phyloP scores from a whole-genome alignment of 2,113 vertebrate species.

The Helogale parvula region DNA sequence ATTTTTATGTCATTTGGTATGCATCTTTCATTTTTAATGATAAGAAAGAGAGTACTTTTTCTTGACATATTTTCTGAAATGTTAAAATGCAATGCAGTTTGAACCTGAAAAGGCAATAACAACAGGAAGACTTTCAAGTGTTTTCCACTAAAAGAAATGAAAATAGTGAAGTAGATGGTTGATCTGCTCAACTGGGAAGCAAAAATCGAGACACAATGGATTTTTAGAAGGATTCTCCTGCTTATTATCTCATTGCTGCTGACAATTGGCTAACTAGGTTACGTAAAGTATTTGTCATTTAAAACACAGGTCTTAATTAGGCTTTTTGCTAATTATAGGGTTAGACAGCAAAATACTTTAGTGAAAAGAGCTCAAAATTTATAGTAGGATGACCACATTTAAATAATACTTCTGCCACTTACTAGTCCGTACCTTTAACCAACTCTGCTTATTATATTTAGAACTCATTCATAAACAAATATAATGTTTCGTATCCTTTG shows the following conservation, averaged over 20 bases:
- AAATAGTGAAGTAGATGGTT: not conserved
- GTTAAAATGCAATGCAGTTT: not conserved
- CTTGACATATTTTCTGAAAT: conserved; percentile 21
- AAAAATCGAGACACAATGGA: not conserved
- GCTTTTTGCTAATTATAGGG: not conserved
- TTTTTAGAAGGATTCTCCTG: not conserved
- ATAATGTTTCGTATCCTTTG: not conserved
- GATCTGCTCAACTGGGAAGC: not conserved
- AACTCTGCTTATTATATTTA: not conserved
- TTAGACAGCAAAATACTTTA: not conserved
- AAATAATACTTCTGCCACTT: not conserved
- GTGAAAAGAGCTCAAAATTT: not conserved
- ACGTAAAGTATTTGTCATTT: not conserved
- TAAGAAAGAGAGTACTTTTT: not conserved
- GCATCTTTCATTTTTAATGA: not conserved
- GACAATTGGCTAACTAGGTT: not conserved
- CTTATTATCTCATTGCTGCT: not conserved
- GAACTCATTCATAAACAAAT: not conserved
- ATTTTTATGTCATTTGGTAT: not conserved
- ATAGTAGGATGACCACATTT: not conserved
- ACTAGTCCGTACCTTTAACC: not conserved
- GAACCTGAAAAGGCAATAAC: not conserved
- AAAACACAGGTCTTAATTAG: not conserved
- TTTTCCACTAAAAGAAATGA: not conserved
- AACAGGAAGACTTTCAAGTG: not conserved